Base-by-base conservation (phyloP, 1,140 invertebrate species). In the Calephelis nemesis region DNA sequence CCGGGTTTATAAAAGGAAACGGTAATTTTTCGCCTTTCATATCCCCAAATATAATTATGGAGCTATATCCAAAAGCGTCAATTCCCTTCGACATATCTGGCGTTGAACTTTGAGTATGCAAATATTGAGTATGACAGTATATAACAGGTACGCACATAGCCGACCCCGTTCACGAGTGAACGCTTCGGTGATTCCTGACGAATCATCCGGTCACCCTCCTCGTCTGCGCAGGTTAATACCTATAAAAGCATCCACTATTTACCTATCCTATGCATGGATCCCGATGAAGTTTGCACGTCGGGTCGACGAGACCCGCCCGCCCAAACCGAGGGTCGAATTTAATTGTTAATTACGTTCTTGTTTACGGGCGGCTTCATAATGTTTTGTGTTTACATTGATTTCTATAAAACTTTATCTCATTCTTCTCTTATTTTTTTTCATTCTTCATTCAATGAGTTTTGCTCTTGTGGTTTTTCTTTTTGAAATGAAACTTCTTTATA, bases 261-360 rank as follows among this genome's bases (percentile, higher is more conserved):
- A 83, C 82, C 74, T 80, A 83, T 75, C 68, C 77, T 76, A 77
- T 81, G 74, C 74, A 74, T 73, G 78, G 75, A 13, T 47, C 62
- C 13, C 62, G 45, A 47, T 81, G 74, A 84, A 84, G 85, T 82
- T 82, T 84, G 75, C 82, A 76, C 82, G 75, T 78, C 69, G 72
- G 72, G 72, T 75, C 72, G 65, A 63, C 47, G 52, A 47, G 68
- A 67, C 75, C 70, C 62, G 73, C 76, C 77, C 77, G 77, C 68
- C 71, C 40, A 60, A 72, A 67, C 47, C 70, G 67, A 74, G 74
- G 78, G 74, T 70, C 64, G 67, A 70, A 64, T 77, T 77, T 76
- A 75, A 79, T 76, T 83, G 86, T 88, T 87, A 88, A 88, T 88
- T 87, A 77, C 82, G 74, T 79, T 78, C 81, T 85, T 88, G 86